Percentiles rank a stretch among this genome's conserved stretches.
phyloP scores from a whole-genome alignment of 2,113 vertebrate species.

The Ancistrus triradiatus region DNA sequence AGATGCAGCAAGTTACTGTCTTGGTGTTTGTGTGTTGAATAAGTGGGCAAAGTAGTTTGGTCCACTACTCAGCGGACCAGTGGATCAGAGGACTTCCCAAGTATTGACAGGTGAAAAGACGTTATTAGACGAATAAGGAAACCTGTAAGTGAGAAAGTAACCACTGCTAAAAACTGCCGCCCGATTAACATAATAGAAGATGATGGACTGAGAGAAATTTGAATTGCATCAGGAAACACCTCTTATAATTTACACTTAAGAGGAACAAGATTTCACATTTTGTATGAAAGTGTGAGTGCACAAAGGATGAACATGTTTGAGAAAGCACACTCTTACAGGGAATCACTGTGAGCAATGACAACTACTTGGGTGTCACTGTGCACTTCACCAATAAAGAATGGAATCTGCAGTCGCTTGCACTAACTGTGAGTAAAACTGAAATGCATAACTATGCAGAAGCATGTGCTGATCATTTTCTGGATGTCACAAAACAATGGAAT shows the following conservation, averaged over 20 bases:
- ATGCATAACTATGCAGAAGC: constrained; percentile 14
- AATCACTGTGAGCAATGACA: constrained; percentile 26
- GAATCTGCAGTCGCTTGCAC: constrained; percentile 29
- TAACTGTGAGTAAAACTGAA: constrained; percentile 15
- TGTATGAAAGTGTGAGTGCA: constrained; percentile 16
- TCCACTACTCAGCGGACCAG: no score
- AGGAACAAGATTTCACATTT: constrained; percentile 14
- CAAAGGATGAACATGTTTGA: constrained; percentile 11
- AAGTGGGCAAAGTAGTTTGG: no score
- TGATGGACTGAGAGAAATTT: neutral
- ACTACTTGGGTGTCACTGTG: constrained; percentile 23
- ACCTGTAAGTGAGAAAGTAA: constrained; percentile 17
- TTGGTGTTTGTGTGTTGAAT: no score
- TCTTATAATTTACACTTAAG: constrained; percentile 16
- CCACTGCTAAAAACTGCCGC: constrained; percentile 13
- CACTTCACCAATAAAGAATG: constrained; percentile 32
- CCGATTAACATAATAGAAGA: constrained; percentile 9
- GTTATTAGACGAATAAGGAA: neutral
- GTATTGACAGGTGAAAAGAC: no score
- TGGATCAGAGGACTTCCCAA: no score
- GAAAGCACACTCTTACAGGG: neutral
- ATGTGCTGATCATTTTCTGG: constrained; percentile 14
- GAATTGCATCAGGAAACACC: constrained; percentile 9
- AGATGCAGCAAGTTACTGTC: no score
- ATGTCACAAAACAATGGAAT: constrained; percentile 1